Conservation (phyloP, 2,888 invertebrate genomes). For the Odontocolon sp. region DNA sequence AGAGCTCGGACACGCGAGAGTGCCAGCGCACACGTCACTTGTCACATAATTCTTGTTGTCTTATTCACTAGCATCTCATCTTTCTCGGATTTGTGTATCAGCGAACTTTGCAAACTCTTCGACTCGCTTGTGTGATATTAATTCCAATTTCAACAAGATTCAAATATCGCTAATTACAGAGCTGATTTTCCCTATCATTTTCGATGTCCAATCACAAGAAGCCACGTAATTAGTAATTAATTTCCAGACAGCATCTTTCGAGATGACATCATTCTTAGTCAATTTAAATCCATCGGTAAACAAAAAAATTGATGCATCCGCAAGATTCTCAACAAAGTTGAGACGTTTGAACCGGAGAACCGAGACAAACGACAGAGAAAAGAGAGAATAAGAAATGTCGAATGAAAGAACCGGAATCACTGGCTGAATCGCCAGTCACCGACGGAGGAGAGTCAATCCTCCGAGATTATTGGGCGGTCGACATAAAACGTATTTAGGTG, state of each 20-base stretch:
- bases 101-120: not conserved
- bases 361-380: slow-evolving; percentile 17
- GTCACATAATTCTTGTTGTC: slow-evolving; percentile 65
- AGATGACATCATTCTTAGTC: too few relatives aligned
- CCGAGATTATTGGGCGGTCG: slow-evolving; percentile 76
- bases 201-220: too few relatives aligned
- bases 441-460: slow-evolving; percentile 59
- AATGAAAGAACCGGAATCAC: slow-evolving; percentile 61
- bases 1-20: slow-evolving; percentile 60
- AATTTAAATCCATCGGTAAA: too few relatives aligned
- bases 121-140: not conserved
- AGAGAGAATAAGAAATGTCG: slow-evolving; percentile 28
- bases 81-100: not conserved
- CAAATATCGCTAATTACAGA: too few relatives aligned
- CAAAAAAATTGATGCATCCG: not conserved
- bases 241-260: too few relatives aligned
- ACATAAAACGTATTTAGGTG: slow-evolving; percentile 80
- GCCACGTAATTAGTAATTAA: too few relatives aligned
- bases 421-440: slow-evolving; percentile 54
- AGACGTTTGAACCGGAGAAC: slow-evolving; percentile 6
- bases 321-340: not conserved
- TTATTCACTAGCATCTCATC: not conserved
- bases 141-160: too few relatives aligned
- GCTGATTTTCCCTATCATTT: too few relatives aligned
- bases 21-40: slow-evolving; percentile 62